Evolutionary conservation across 2,113 vertebrate species (phyloP).

Genomic region (Bothrops jararaca): DNA sequence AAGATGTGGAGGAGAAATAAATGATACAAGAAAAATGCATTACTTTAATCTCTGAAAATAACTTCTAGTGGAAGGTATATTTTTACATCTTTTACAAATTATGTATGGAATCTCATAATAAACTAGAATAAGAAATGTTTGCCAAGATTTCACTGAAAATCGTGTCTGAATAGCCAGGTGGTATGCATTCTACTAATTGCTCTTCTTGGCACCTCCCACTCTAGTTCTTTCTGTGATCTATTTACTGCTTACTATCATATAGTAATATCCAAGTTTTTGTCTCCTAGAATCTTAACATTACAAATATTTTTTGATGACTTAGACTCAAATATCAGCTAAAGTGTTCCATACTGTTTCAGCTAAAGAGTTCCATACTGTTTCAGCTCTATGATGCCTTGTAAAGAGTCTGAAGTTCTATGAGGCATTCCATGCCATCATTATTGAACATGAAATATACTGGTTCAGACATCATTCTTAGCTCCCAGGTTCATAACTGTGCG

Average conservation of each 20-base stretch:
- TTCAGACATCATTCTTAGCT: not conserved
- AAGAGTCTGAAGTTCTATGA: not conserved
- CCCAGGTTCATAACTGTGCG: not conserved
- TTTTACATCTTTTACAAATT: not conserved
- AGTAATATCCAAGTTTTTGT: not conserved
- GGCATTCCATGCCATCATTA: not conserved
- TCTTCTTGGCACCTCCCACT: not conserved
- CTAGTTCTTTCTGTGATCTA: not conserved
- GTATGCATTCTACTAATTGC: not conserved
- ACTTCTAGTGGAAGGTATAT: not conserved
- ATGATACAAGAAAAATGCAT: not conserved
- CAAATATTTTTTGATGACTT: not conserved
- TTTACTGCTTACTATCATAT: not conserved
- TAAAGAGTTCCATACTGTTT: not conserved
- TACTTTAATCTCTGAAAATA: not conserved
- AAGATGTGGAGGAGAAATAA: not conserved
- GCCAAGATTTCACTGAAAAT: not conserved
- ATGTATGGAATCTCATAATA: not conserved
- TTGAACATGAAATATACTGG: not conserved
- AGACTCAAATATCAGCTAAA: not conserved
- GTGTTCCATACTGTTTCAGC: not conserved
- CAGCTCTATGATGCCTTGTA: not conserved
- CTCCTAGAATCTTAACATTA: not conserved
- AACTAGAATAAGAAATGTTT: not conserved
- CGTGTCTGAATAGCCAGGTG: not conserved